These are phyloP conservation scores for Rhinella marina DNA, from an alignment of 2,797 vertebrate species.

Conservation along the genomic window DNA sequence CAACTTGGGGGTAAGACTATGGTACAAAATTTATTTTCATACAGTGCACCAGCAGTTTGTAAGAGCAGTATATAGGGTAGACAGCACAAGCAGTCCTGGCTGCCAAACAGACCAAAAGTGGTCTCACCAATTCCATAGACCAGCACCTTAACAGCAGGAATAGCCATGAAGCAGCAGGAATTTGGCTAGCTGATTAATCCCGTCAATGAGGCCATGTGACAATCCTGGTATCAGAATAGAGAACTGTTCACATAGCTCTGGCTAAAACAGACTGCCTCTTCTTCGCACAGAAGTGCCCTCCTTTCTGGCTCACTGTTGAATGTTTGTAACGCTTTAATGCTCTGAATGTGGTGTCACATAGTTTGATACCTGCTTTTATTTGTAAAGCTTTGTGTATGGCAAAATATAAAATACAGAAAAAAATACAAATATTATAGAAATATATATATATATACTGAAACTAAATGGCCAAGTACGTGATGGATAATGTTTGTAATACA, in stretches of 20 bases:
- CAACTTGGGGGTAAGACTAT: background rate
- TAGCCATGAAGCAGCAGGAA: background rate
- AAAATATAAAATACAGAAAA: slow-evolving; percentile 37
- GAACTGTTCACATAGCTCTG: background rate
- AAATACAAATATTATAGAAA: slow-evolving; percentile 42
- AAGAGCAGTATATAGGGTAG: slow-evolving; percentile 9
- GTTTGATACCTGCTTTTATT: slow-evolving; percentile 55
- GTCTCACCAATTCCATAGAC: slow-evolving; percentile 35
- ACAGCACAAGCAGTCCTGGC: slow-evolving; percentile 27
- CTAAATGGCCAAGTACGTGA: slow-evolving; percentile 59
- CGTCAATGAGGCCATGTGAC: slow-evolving; percentile 44
- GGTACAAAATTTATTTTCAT: slow-evolving; percentile 30
- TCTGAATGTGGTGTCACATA: slow-evolving; percentile 55
- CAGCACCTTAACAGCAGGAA: slow-evolving; percentile 44
- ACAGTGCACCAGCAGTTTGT: slow-evolving; percentile 40
- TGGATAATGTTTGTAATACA: slow-evolving; percentile 52
- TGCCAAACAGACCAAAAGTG: slow-evolving; percentile 24
- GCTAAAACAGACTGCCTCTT: slow-evolving; percentile 33
- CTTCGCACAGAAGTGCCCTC: slow-evolving; percentile 43
- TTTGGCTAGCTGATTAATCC: slow-evolving; percentile 9
- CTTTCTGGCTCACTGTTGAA: slow-evolving; percentile 58
- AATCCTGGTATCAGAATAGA: slow-evolving; percentile 33
- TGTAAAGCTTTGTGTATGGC: slow-evolving; percentile 61
- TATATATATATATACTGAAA: slow-evolving; percentile 39
- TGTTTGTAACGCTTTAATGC: slow-evolving; percentile 60